A percentile compares a stretch with the other conserved stretches of the same genome.
Evolutionary conservation across 1,140 invertebrate genomes (phyloP).

Genomic region (Drosophila mayri): DNA sequence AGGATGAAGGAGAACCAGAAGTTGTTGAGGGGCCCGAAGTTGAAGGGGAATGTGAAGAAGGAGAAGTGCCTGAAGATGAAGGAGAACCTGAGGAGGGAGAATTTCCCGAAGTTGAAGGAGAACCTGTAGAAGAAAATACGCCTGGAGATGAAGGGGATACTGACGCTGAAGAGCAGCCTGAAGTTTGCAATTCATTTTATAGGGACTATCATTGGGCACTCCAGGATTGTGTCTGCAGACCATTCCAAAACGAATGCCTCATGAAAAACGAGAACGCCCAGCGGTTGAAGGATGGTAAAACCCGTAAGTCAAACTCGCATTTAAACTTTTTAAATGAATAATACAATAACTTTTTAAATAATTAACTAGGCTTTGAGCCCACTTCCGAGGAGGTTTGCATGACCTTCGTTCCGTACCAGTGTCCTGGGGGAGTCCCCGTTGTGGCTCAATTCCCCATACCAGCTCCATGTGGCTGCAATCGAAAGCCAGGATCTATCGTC

Average conservation of each 20-base stretch:
- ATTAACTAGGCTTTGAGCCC: conserved; percentile 23
- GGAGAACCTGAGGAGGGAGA: too few species aligned
- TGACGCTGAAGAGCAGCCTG: too few species aligned
- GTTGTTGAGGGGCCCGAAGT: too few species aligned
- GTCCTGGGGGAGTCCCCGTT: conserved; percentile 6
- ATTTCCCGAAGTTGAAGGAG: too few species aligned
- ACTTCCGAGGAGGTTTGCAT: conserved; percentile 18
- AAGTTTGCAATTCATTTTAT: conserved; percentile 15
- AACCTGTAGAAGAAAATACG: too few species aligned
- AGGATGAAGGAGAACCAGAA: background rate
- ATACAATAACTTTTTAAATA: too few species aligned
- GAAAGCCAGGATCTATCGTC: conserved; percentile 22
- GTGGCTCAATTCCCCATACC: conserved; percentile 27
- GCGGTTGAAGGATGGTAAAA: background rate
- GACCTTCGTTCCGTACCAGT: conserved; percentile 11
- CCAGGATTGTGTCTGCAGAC: conserved; percentile 21
- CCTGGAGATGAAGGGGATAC: too few species aligned
- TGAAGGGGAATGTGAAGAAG: too few species aligned
- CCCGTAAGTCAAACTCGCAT: conserved; percentile 3
- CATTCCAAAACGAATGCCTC: conserved; percentile 27
- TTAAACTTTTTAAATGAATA: background rate
- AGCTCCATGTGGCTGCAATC: conserved; percentile 31
- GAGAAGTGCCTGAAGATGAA: too few species aligned
- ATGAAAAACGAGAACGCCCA: conserved; percentile 19
- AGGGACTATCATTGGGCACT: conserved; percentile 22